A percentile compares a stretch with the other conserved stretches of the same genome.
Conservation (phyloP, 2,888 invertebrate species). For the Pyrochroa serraticornis region DNA sequence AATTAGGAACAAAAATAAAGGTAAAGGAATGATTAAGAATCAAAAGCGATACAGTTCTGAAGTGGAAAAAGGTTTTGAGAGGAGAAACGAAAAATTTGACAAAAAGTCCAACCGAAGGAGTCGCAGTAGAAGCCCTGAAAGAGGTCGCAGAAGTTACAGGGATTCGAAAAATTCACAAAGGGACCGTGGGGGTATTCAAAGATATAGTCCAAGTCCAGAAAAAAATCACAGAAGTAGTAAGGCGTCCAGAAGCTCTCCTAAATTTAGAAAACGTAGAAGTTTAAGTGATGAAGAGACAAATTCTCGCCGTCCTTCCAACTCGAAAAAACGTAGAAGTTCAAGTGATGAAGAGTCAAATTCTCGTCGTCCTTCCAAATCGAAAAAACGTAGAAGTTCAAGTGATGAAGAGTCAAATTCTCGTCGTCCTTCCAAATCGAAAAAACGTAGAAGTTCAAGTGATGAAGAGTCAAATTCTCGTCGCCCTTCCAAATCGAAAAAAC, state of each 20-base stretch:
- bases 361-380: constrained; percentile 5
- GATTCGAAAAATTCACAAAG: constrained; percentile 27
- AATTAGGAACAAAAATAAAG: constrained; percentile 6
- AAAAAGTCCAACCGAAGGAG: constrained; percentile 11
- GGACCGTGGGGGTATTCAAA: constrained; percentile 43
- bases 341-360: constrained; percentile 14
- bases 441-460: constrained; percentile 14
- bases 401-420: too few relatives aligned
- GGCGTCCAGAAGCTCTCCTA: neutral
- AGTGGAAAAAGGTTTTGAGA: constrained; percentile 8
- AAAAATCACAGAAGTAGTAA: constrained; percentile 19
- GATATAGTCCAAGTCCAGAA: neutral
- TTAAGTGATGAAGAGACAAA: constrained; percentile 11
- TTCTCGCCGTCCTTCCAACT: neutral
- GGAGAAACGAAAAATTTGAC: constrained; percentile 1
- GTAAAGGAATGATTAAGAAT: constrained; percentile 16
- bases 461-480: too few relatives aligned
- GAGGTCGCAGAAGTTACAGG: constrained; percentile 35
- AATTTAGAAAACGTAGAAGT: constrained; percentile 1
- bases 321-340: constrained; percentile 15
- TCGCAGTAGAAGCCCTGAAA: constrained; percentile 26
- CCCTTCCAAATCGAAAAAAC: constrained; percentile 8
- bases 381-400: constrained; percentile 15
- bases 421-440: constrained; percentile 6
- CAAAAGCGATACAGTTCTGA: constrained; percentile 12